Conservation (phyloP, 2,888 invertebrate genomes). For the Tribolium freemani region DNA sequence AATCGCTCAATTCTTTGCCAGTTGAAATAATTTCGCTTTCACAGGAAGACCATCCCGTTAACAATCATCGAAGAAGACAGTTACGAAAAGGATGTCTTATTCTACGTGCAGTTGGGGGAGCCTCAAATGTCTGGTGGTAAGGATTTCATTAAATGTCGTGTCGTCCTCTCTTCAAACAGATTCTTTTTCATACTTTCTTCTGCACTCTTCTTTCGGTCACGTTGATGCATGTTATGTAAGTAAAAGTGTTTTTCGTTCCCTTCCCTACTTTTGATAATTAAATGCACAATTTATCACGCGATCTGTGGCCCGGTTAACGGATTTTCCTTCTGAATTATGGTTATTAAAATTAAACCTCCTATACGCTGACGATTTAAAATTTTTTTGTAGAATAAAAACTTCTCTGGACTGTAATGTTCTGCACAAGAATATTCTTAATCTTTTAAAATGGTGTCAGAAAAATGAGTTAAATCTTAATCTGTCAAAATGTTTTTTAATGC, state of each 20-base stretch:
- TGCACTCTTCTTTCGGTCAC: constrained; percentile 61
- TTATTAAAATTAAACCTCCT: too few relatives aligned
- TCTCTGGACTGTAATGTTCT: too few relatives aligned
- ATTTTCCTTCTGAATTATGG: too few relatives aligned
- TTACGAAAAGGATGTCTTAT: constrained; percentile 95
- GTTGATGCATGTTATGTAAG: constrained; percentile 67
- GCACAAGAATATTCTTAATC: too few relatives aligned
- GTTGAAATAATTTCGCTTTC: neutral
- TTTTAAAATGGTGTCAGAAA: too few relatives aligned
- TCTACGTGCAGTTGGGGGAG: constrained; percentile 92
- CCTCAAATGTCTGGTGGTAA: constrained; percentile 92
- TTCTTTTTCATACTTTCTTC: constrained; percentile 58
- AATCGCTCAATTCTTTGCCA: too few relatives aligned
- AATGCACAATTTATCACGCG: constrained; percentile 23
- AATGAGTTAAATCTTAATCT: too few relatives aligned
- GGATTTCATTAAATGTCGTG: constrained; percentile 55
- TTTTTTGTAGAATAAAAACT: too few relatives aligned
- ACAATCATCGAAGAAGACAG: constrained; percentile 97
- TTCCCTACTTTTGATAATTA: too few relatives aligned
- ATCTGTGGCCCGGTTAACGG: neutral
- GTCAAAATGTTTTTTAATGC: too few relatives aligned
- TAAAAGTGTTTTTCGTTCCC: constrained; percentile 51
- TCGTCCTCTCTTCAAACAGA: constrained; percentile 51
- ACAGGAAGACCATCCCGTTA: constrained; percentile 88
- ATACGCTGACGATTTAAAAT: too few relatives aligned